These are phyloP conservation scores for Bombus superbus DNA, from an alignment of 1,140 invertebrate species.

Conservation along the genomic window DNA sequence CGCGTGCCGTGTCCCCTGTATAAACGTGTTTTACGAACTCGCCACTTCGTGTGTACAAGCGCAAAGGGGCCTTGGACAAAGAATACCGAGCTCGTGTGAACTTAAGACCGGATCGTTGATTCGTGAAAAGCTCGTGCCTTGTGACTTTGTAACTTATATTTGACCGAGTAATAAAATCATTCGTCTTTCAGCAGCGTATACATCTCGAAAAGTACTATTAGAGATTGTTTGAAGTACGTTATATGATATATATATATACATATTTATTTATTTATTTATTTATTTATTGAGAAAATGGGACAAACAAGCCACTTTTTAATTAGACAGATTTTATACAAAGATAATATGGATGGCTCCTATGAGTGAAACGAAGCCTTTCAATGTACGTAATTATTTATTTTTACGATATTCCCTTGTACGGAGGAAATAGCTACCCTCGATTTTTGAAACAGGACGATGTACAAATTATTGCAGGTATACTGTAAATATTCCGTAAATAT, in stretches of 20 bases:
- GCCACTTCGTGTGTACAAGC: constrained; percentile 13
- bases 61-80: background rate
- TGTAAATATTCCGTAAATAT: no score
- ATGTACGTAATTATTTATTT: background rate
- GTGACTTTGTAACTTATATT: background rate
- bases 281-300: no score
- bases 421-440: rapidly evolving
- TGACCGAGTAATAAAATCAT: no score
- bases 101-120: background rate
- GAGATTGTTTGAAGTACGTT: no score
- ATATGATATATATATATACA: no score
- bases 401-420: background rate
- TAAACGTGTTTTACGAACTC: constrained; percentile 47
- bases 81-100: background rate
- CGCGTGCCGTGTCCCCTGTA: background rate
- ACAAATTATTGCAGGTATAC: background rate
- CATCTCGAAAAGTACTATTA: no score
- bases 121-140: background rate
- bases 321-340: no score
- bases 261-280: no score
- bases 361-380: no score
- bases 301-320: no score
- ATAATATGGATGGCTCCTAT: no score
- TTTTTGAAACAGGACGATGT: background rate
- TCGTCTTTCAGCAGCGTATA: no score